phyloP scores from a whole-genome alignment of 2,888 invertebrate species.

The Andrena trimmerana region DNA sequence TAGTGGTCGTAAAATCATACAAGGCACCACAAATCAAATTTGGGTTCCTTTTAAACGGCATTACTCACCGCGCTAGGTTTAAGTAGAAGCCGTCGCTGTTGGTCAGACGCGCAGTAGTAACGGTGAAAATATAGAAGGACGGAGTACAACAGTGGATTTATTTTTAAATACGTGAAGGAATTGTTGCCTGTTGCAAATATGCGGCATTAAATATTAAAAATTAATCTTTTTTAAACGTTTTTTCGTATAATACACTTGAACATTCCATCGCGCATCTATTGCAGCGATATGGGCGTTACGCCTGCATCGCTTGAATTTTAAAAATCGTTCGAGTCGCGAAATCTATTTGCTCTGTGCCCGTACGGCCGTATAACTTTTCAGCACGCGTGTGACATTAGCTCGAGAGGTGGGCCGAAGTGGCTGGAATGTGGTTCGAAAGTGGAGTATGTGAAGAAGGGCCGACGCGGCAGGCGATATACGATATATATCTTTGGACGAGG shows the following conservation, averaged over 20 bases:
- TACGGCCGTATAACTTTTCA: slow-evolving; percentile 56
- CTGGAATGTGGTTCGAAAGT: slow-evolving; percentile 83
- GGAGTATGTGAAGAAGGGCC: slow-evolving; percentile 81
- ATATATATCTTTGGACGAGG: slow-evolving; percentile 81
- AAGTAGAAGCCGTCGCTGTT: neutral
- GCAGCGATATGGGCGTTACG: neutral
- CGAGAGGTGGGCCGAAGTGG: slow-evolving; percentile 70
- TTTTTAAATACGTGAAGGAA: neutral
- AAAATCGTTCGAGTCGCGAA: slow-evolving; percentile 34
- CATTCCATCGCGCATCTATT: neutral
- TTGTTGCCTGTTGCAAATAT: neutral
- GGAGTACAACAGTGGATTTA: neutral
- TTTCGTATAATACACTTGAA: neutral
- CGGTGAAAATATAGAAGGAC: neutral
- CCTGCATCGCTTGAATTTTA: slow-evolving; percentile 10
- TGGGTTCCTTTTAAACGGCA: neutral
- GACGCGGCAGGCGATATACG: slow-evolving; percentile 78
- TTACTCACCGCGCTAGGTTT: too few species aligned
- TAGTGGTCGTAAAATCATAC: neutral
- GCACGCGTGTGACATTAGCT: slow-evolving; percentile 71
- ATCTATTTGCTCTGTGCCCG: slow-evolving; percentile 28
- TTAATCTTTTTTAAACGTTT: neutral
- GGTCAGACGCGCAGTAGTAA: neutral
- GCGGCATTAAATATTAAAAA: neutral
- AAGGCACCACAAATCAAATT: neutral